Evolutionary conservation across 2,797 vertebrate species (phyloP), one percentile per base, ranked within the genome.

Genomic region (Intellagama lesueurii): DNA sequence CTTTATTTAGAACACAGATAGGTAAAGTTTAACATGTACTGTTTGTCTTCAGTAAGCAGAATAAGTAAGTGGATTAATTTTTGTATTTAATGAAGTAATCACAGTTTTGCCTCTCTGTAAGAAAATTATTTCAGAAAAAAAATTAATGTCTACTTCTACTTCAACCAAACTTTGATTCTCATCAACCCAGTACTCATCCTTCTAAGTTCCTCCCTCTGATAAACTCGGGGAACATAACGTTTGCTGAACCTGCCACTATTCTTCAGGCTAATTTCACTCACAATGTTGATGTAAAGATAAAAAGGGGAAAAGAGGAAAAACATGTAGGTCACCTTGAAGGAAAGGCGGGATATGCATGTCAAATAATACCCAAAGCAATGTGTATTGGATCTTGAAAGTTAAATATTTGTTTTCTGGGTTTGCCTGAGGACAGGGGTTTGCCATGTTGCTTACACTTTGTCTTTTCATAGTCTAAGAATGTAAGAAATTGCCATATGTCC

Each of bases 1-100:
- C 52, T n/a, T 86, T 86, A 89, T 52, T 66, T 75, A 66, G 69
- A 80, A 81, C 24, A 81, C 68, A 89, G 83, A 30, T 89, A 28
- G 64, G 64, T 89, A 79, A 83, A 83, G 14, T 85, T 79, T 24
- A 79, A 75, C 64, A 89, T 72, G 72, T 85, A 89, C 14, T 32
- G 6, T 86, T 86, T 89, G 14, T 66, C 14, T 68, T 81, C 47
- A 66, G 40, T 66, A 81, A 89, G 60, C 40, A 86, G 40, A 64
- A 84, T 78, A 88, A 78, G 78, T 56, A 88, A 78, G 32, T n/a
- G 78, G 3, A 86, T 89, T 76, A 68, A 68, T 35, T 77, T 64
- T 11, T 16, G 52, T 28, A 47, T 82, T 86, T 82, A 89, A 86
- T 19, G 19, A 68, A 44, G 17, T 30, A 69, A 52, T 44, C 11